These are phyloP conservation scores for Spongilla lacustris DNA, from an alignment of 37 sponge, comb jelly and placozoan species.

Conservation along the genomic window DNA sequence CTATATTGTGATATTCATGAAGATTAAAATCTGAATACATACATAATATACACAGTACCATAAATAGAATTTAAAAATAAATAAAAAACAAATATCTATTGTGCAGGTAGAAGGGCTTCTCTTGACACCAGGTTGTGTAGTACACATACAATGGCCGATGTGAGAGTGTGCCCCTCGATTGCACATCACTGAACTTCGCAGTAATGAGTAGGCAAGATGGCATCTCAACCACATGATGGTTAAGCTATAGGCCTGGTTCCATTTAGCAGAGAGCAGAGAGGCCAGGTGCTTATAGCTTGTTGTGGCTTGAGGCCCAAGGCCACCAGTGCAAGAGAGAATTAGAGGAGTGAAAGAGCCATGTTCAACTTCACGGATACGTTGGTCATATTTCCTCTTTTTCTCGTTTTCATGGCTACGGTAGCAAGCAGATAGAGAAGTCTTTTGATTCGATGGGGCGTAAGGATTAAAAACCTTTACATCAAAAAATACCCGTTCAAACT, in stretches of 20 bases:
- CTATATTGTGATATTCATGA: no score
- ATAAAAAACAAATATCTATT: no score
- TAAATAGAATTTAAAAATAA: no score
- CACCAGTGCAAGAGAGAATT: constrained; percentile 3
- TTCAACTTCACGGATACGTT: constrained; percentile 21
- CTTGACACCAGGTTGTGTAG: no score
- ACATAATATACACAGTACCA: no score
- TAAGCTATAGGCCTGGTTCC: constrained; percentile 3
- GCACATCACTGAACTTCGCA: no score
- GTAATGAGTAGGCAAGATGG: no score
- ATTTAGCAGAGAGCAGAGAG: constrained; percentile 10
- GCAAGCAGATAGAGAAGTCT: background rate
- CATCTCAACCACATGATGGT: no score
- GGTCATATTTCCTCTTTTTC: constrained; percentile 22
- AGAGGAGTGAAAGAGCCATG: constrained; percentile 29
- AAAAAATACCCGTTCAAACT: constrained; percentile 31
- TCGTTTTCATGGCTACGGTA: constrained; percentile 8
- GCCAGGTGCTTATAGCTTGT: constrained; percentile 16
- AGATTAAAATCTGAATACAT: no score
- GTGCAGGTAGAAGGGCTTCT: no score
- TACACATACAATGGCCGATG: no score
- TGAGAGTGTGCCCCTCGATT: no score
- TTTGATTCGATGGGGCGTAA: constrained; percentile 30
- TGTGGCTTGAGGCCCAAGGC: constrained; percentile 6
- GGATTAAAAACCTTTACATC: constrained; percentile 53